Base-by-base conservation (phyloP, 2,113 vertebrate genomes). In the human (Homo sapiens) region DNA sequence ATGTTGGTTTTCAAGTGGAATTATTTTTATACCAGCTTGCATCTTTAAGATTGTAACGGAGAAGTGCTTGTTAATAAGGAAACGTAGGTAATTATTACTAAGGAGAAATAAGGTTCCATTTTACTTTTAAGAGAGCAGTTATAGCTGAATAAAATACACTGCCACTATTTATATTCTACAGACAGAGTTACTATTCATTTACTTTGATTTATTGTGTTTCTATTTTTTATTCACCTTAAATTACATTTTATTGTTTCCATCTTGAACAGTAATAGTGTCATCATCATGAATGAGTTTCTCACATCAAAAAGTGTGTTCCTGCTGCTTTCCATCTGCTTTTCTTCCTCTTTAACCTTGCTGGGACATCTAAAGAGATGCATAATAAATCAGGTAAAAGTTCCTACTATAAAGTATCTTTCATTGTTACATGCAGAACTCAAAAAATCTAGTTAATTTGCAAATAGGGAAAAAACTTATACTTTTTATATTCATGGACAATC, bases 311-410 rank as follows among this genome's bases (percentile, higher is more conserved):
- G n/a, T 48, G 6, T 93, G 27, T 92, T 84, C 96, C 96, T 97
- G 95, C 97, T 96, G 96, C 94, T 97, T 97, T 95, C 94, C 89
- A 97, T 96, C 90, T 97, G 83, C 59, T 96, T 95, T 89, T 59
- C 50, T 59, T 94, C 89, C 20, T 93, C 88, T 96, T 94, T 96
- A 91, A 87, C 94, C 91, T 97, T 97, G 52, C 78, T 40, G 1
- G 43, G 23, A 90, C 66, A 92, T 50, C 10, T 48, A 70, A 70
- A 50, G 86, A 83, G 30, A 64, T 73, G n/a, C 40, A 91, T 45
- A 97, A 93, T 70, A 85, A 93, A 91, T 85, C 70, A 85, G 55
- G 16, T 25, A 64, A 59, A 45, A 79, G 23, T 18, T 96, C 20
- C 12, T 35, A 32, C 20, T 70, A 7, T 25, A 75, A 73, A 3